Evolutionary conservation across 2,888 invertebrate genomes (phyloP).

Genomic region (Erebia aethiops): DNA sequence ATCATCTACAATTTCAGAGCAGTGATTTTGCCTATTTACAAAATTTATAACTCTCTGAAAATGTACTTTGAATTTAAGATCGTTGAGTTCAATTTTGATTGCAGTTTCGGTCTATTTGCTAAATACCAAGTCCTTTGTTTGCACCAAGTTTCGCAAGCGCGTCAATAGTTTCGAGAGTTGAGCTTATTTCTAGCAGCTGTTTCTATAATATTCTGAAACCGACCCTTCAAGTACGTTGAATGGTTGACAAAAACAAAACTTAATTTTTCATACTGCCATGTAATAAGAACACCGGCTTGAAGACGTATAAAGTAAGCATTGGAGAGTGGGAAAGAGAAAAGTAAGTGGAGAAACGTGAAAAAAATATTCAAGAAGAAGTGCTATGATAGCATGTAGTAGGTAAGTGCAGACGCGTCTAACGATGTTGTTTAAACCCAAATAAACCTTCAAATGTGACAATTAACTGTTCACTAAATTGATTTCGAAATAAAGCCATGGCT

Average conservation of each 20-base stretch:
- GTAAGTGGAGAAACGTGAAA: no score
- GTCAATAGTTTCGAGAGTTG: constrained; percentile 10
- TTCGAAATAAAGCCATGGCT: no score
- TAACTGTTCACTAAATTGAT: no score
- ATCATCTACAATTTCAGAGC: neutral
- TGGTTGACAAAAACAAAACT: neutral
- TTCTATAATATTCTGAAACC: neutral
- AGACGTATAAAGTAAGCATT: no score
- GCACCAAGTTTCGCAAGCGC: neutral
- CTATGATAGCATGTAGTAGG: no score
- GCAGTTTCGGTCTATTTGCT: constrained; percentile 13
- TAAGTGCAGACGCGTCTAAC: no score
- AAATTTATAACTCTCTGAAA: constrained; percentile 17
- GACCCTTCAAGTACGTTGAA: neutral
- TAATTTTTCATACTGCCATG: no score
- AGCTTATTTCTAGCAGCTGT: neutral
- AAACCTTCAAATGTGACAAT: no score
- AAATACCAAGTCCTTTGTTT: constrained; percentile 14
- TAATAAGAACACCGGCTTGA: no score
- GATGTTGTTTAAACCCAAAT: neutral
- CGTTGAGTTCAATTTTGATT: neutral
- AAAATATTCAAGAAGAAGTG: no score
- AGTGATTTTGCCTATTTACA: constrained; percentile 10
- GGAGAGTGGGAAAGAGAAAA: no score
- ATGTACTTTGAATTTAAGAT: neutral